Percentiles rank a stretch among this genome's conserved stretches.
phyloP scores from a whole-genome alignment of 1,140 invertebrate species.

The Nymphalis io region DNA sequence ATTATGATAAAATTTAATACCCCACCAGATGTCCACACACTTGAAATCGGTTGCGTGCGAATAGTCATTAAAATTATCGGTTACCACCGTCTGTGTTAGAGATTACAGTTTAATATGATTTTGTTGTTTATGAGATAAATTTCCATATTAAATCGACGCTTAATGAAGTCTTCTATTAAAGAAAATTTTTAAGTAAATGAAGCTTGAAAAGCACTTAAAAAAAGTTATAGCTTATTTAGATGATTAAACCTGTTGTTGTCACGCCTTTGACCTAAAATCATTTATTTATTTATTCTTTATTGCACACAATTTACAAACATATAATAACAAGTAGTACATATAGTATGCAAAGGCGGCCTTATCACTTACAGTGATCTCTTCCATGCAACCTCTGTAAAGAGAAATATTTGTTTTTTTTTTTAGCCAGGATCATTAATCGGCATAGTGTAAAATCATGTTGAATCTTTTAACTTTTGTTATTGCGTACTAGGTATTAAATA shows the following conservation, averaged over 20 bases:
- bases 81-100: slow-evolving; percentile 30
- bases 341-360: no score
- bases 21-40: slow-evolving; percentile 34
- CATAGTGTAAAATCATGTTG: no score
- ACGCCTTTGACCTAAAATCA: no score
- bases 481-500: no score
- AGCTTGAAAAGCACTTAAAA: background rate
- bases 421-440: no score
- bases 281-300: no score
- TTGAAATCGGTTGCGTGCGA: slow-evolving; percentile 40
- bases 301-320: no score
- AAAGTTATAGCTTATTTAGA: background rate
- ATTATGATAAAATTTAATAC: slow-evolving; percentile 34
- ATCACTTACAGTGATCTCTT: no score
- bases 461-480: no score
- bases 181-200: background rate
- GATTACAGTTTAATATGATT: slow-evolving; percentile 22
- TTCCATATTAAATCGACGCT: slow-evolving; percentile 12
- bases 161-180: slow-evolving; percentile 4
- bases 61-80: slow-evolving; percentile 42
- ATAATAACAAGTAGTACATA: no score
- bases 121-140: slow-evolving; percentile 18
- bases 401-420: no score
- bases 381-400: no score
- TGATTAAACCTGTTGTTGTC: background rate